phyloP scores from a whole-genome alignment of 1,140 invertebrate genomes.

The Ctenoplectra terminalis region DNA sequence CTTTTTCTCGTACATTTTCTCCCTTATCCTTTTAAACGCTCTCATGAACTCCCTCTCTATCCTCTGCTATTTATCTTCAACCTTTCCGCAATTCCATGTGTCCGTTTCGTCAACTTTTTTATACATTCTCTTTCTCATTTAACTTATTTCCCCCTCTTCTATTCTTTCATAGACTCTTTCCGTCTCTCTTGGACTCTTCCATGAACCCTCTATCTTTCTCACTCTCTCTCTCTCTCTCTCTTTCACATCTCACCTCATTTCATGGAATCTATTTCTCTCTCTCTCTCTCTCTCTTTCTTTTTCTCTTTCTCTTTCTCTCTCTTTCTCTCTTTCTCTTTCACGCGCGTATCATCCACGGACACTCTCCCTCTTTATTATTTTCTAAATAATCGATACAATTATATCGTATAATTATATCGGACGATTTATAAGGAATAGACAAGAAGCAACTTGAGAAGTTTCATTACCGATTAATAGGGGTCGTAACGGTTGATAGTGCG shows the following conservation, averaged over 20 bases:
- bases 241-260: not conserved
- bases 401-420: not conserved
- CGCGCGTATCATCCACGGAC: not conserved
- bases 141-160: slow-evolving; percentile 1
- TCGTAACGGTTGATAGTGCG: slow-evolving; percentile 79
- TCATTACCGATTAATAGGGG: slow-evolving; percentile 79
- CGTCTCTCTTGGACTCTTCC: slow-evolving; percentile 11
- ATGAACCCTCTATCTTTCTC: not conserved
- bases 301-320: not conserved
- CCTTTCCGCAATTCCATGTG: not conserved
- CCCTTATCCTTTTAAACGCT: not conserved
- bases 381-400: not conserved
- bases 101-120: not conserved
- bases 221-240: not conserved
- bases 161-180: not conserved
- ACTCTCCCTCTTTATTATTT: not conserved
- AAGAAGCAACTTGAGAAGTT: not conserved
- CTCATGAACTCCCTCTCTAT: not conserved
- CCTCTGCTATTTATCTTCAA: not conserved
- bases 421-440: too few relatives aligned
- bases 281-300: not conserved
- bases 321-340: not conserved
- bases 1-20: not conserved
- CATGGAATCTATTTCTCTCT: not conserved
- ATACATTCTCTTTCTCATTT: not conserved